Percentiles rank a stretch among this genome's conserved stretches.
Evolutionary conservation across 2,888 invertebrate genomes (phyloP).

Genomic region (Aleiodes alternator): DNA sequence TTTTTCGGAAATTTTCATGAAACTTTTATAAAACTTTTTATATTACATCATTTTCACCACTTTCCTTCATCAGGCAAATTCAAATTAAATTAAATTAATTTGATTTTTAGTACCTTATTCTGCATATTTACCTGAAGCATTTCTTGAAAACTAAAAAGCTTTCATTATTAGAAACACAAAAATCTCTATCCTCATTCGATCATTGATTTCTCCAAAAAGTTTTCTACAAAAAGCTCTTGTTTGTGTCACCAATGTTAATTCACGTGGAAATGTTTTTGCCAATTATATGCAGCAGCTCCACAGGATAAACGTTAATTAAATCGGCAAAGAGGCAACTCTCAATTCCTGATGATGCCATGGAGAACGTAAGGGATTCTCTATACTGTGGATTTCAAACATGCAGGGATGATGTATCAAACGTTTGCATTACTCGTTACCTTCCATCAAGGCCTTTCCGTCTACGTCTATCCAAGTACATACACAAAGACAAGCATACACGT

Average conservation of each 20-base stretch:
- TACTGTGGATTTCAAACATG: constrained; percentile 46
- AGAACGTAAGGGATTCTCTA: constrained; percentile 16
- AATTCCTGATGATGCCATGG: constrained; percentile 17
- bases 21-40: no score
- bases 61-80: no score
- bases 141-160: no score
- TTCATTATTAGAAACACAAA: no score
- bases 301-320: constrained; percentile 12
- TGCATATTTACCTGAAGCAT: no score
- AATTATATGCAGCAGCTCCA: neutral
- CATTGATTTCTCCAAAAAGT: neutral
- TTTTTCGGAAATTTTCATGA: no score
- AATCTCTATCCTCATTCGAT: neutral
- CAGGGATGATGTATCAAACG: constrained; percentile 54
- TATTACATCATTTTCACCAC: no score
- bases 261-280: constrained; percentile 1
- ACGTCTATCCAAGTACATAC: constrained; percentile 20
- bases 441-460: constrained; percentile 39
- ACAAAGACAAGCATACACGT: no score
- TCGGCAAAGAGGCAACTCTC: constrained; percentile 8
- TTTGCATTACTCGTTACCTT: constrained; percentile 63
- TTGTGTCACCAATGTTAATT: neutral
- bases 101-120: no score
- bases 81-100: no score
- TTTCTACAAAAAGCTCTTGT: neutral